A percentile compares a stretch with the other conserved stretches of the same genome.
Conservation (phyloP, 1,140 invertebrate species). For the Drosophila ohnishii region DNA sequence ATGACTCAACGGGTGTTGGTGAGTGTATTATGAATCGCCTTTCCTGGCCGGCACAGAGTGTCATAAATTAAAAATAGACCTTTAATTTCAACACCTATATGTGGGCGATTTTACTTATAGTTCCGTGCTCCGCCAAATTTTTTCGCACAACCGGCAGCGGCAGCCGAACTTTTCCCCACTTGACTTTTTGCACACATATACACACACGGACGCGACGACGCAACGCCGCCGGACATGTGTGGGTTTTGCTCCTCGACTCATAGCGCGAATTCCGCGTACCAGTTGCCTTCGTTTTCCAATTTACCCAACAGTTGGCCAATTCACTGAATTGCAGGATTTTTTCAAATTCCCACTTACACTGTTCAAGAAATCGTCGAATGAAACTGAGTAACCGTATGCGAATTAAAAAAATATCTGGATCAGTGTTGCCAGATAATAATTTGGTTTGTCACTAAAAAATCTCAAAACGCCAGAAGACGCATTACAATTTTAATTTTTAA, state of each 20-base stretch:
- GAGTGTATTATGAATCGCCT: conserved; percentile 71
- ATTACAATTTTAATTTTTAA: too few species aligned
- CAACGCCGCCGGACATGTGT: conserved; percentile 52
- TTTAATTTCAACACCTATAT: conserved; percentile 57
- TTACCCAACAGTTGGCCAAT: conserved; percentile 9
- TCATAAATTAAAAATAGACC: conserved; percentile 80
- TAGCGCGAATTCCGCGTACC: neutral
- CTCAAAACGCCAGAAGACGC: too few species aligned
- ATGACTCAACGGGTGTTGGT: conserved; percentile 69
- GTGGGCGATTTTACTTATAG: conserved; percentile 19
- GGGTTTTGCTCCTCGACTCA: conserved; percentile 27
- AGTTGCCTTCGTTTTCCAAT: neutral
- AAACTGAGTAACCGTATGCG: neutral
- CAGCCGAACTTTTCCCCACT: conserved; percentile 63
- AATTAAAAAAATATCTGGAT: too few species aligned
- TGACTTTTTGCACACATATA: conserved; percentile 68
- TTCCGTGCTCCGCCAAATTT: conserved; percentile 18
- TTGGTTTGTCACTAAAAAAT: too few species aligned
- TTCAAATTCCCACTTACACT: conserved; percentile 5
- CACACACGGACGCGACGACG: conserved; percentile 30
- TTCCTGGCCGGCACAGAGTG: conserved; percentile 70
- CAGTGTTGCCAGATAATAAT: too few species aligned
- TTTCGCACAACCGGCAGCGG: conserved; percentile 61
- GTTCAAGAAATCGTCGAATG: conserved; percentile 6
- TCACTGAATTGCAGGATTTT: neutral